Percentiles rank a stretch among this genome's conserved stretches.
Conservation (phyloP, 2,888 invertebrate species). For the Drosophila diplacantha region DNA sequence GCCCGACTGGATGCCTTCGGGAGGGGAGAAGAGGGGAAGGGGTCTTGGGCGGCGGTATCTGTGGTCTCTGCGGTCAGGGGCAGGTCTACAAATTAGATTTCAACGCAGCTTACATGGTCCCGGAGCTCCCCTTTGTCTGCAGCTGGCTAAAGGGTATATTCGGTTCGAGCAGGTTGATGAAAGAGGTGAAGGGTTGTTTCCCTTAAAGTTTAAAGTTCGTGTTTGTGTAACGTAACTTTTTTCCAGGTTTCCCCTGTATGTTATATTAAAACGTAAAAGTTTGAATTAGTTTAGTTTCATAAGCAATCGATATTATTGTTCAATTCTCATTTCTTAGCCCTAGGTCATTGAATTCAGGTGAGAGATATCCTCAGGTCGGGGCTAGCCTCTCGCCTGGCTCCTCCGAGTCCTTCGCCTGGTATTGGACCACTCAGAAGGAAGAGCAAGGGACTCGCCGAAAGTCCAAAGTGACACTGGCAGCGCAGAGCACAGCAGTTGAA, state of each 20-base stretch:
- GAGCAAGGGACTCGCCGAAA: constrained; percentile 32
- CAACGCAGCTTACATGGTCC: constrained; percentile 54
- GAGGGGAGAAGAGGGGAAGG: constrained; percentile 1
- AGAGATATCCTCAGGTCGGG: neutral
- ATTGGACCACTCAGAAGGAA: constrained; percentile 12
- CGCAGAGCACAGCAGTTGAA: constrained; percentile 39
- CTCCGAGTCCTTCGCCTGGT: constrained; percentile 13
- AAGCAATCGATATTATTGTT: neutral
- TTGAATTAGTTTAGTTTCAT: neutral
- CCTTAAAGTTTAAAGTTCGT: neutral
- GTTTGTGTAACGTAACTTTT: neutral
- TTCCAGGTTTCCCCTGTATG: neutral
- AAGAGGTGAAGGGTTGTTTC: constrained; percentile 3
- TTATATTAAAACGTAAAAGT: neutral
- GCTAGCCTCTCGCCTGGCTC: neutral
- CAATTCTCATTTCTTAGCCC: neutral
- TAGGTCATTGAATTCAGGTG: neutral
- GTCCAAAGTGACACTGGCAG: constrained; percentile 56
- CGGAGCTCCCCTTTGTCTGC: neutral
- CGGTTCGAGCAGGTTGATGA: neutral
- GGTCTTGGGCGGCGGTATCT: constrained; percentile 4
- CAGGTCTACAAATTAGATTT: constrained; percentile 61
- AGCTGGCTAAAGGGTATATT: constrained; percentile 1
- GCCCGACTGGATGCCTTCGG: constrained; percentile 47
- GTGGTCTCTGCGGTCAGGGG: constrained; percentile 34